Conservation (phyloP, 1,140 invertebrate genomes). For the Diorhabda sublineata region DNA sequence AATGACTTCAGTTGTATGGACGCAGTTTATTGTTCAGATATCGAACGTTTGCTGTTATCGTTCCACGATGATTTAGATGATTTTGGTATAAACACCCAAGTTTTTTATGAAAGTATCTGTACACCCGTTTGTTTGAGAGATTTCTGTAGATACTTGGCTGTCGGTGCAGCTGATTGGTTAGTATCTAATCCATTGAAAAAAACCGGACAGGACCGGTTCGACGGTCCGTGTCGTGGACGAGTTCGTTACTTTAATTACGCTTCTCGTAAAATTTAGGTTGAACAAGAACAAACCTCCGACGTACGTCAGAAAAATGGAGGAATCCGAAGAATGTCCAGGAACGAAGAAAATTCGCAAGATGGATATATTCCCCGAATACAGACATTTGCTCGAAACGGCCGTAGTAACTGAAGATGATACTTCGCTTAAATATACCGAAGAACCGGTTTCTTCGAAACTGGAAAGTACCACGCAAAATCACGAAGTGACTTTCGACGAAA, state of each 20-base stretch:
- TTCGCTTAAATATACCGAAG: too few species aligned
- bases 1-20: slow-evolving; percentile 22
- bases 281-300: slow-evolving; percentile 17
- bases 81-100: slow-evolving; percentile 30
- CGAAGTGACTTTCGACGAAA: slow-evolving; percentile 18
- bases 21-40: slow-evolving; percentile 27
- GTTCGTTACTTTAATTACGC: too few species aligned
- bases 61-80: slow-evolving; percentile 30
- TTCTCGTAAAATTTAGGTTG: background rate
- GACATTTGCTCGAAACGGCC: slow-evolving; percentile 19
- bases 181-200: background rate
- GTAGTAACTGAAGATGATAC: background rate
- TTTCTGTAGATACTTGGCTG: slow-evolving; percentile 30
- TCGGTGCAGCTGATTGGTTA: slow-evolving; percentile 27
- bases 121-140: slow-evolving; percentile 34
- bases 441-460: too few species aligned
- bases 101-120: slow-evolving; percentile 21
- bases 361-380: slow-evolving; percentile 30
- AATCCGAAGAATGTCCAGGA: slow-evolving; percentile 25
- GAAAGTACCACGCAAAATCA: background rate
- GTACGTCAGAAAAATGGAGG: slow-evolving; percentile 8
- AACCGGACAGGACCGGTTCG: background rate
- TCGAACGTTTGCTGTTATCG: slow-evolving; percentile 25
- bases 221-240: too few species aligned
- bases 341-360: slow-evolving; percentile 19